These are phyloP conservation scores for Drosophila demipolita DNA, from an alignment of 2,888 invertebrate species.

Conservation along the genomic window DNA sequence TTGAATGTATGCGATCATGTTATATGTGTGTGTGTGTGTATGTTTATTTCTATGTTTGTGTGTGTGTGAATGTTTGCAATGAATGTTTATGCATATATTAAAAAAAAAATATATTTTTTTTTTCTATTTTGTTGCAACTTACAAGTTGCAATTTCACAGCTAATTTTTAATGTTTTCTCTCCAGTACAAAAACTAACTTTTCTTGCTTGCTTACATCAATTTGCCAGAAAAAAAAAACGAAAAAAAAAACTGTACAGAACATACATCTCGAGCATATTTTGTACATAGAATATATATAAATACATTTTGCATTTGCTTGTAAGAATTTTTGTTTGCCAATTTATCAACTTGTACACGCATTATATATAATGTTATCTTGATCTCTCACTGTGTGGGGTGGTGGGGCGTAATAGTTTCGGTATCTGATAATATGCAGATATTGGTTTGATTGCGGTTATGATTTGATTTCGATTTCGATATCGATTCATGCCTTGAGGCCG, in stretches of 20 bases:
- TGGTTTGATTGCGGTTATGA: slow-evolving; percentile 30
- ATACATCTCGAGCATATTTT: too few species aligned
- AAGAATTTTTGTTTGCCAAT: slow-evolving; percentile 56
- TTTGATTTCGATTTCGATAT: slow-evolving; percentile 29
- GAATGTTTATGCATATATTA: background rate
- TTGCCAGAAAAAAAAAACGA: background rate
- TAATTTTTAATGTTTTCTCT: slow-evolving; percentile 1
- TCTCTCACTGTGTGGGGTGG: slow-evolving; percentile 35
- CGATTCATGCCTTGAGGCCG: slow-evolving; percentile 40
- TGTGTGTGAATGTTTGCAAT: slow-evolving; percentile 22
- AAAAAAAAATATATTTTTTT: background rate
- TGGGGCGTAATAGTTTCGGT: slow-evolving; percentile 17
- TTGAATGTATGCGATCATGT: background rate
- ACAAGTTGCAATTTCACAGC: slow-evolving; percentile 49
- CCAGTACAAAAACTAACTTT: slow-evolving; percentile 14
- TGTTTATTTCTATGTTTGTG: slow-evolving; percentile 5
- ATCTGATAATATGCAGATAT: slow-evolving; percentile 27
- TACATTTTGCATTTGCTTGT: slow-evolving; percentile 34
- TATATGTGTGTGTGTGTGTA: slow-evolving; percentile 13
- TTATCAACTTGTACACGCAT: slow-evolving; percentile 83
- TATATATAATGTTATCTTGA: slow-evolving; percentile 84
- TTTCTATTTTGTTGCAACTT: slow-evolving; percentile 35
- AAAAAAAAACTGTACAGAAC: too few species aligned
- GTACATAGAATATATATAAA: background rate
- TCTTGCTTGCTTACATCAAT: slow-evolving; percentile 19